A percentile compares a stretch with the other conserved stretches of the same genome.
These are phyloP conservation scores for Scaptodrosophila lebanonensis DNA, from an alignment of 1,140 invertebrate species.

Conservation along the genomic window DNA sequence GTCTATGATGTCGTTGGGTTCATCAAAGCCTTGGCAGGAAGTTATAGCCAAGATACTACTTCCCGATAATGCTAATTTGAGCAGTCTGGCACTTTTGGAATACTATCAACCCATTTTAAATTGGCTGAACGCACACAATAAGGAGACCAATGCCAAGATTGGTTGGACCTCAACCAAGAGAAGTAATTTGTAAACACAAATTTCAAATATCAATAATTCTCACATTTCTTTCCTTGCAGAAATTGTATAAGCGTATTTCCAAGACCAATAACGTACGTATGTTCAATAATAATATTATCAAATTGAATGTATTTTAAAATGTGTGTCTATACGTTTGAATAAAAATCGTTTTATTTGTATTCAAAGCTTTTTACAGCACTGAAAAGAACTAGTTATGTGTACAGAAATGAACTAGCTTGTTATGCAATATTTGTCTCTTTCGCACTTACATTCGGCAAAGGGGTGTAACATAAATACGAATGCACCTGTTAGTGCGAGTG, in stretches of 20 bases:
- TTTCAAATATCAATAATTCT: background rate
- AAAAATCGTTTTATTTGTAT: background rate
- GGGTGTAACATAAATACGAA: too few relatives aligned
- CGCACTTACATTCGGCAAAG: too few relatives aligned
- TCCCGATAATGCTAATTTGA: conserved; percentile 78
- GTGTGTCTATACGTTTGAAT: conserved; percentile 21
- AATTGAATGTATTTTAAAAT: background rate
- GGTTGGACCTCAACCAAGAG: conserved; percentile 60
- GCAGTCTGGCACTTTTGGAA: conserved; percentile 70
- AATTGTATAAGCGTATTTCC: conserved; percentile 30
- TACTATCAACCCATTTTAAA: conserved; percentile 76
- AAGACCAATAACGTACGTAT: background rate
- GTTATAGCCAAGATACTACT: conserved; percentile 78
- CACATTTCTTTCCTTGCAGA: conserved; percentile 32
- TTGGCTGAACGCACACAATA: conserved; percentile 70
- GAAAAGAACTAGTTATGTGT: background rate
- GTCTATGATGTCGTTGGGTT: conserved; percentile 79
- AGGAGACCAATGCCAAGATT: conserved; percentile 47
- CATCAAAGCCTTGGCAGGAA: conserved; percentile 80
- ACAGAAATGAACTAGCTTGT: background rate
- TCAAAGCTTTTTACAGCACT: conserved; percentile 29
- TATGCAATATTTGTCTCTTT: conserved; percentile 1
- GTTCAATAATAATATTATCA: background rate
- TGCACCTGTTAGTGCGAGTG: too few relatives aligned
- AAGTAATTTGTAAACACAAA: conserved; percentile 37